Base-by-base conservation (phyloP, 2,797 vertebrate genomes). In the Hydrophis major region DNA sequence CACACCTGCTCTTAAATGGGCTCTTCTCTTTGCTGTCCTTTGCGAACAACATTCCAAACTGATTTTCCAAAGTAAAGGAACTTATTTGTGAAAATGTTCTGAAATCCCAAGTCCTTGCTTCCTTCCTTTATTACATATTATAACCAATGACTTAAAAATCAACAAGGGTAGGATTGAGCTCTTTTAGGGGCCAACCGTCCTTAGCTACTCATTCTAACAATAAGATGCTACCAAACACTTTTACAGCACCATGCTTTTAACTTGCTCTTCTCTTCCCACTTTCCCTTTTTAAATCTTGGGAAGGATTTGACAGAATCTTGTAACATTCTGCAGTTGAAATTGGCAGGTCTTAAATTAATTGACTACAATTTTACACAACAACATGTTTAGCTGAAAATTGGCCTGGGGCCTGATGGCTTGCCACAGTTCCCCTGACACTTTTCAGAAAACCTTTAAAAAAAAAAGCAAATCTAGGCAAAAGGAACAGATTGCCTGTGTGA, bases 341-440 rank as follows among this genome's bases (percentile, higher is more conserved):
- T 97, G 97, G 97, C 97, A 98, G 97, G 96, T 96, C 96, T 97
- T 95, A 97, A 97, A 97, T 97, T 97, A 97, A 97, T 97, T 95
- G 95, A 97, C 97, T 98, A 95, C 96, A 96, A 96, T 97, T 98
- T 97, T 97, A 97, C 96, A 97, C 96, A 97, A 96, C 97, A 97
- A 95, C 97, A 97, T 94, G 94, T 96, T 97, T 95, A 96, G 96
- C 96, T 95, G 95, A 57, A 90, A 95, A 96, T 96, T 98, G 97
- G 97, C 97, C 96, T 1, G 0, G 0, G 0, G 96, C 96, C 98
- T 96, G 96, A 92, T 96, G 95, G 93, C 97, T 97, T 95, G 78
- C 96, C 93, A 94, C 93, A 50, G 2, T 94, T 97, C 97, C 97
- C 97, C 94, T 95, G 97, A 96, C 92, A 94, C 97, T 96, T 96